Evolutionary conservation across 2,113 vertebrate genomes (phyloP), one percentile per base, ranked within the genome.

Genomic region (Tautogolabrus adspersus): DNA sequence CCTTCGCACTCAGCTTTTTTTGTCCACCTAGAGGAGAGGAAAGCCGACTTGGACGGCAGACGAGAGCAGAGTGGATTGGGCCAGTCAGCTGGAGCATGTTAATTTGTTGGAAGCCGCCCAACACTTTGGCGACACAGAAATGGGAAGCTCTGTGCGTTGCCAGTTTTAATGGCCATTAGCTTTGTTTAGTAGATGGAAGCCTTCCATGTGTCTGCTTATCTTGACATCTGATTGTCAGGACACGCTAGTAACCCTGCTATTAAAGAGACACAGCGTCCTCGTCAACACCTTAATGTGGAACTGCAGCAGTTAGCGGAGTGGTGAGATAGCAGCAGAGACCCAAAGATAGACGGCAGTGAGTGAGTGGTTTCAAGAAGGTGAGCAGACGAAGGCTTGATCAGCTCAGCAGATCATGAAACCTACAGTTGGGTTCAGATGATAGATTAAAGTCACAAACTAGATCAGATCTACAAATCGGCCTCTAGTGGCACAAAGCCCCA

Each of bases 61-160:
- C 57, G 38, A 72, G 60, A 70, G 81, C 54, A 58, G 74, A 82
- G 77, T 75, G 81, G 77, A 81, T 77, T 58, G 76, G 71, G 49
- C 66, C 66, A 75, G 84, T 83, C 80, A 77, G 74, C 81, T 81
- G 78, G 83, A 69, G 83, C 73, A 61, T 87, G 81, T 79, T 91
- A 77, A 86, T 85, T 75, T 88, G 83, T 70, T 92, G 88, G 79
- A 89, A 63, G 60, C 60, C 58, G 52, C 61, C 90, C 85, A 89
- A 78, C 47, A 56, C 76, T 74, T 74, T 64, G 66, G 84, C 54
- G 64, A 84, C 89, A 87, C 75, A 81, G 78, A 85, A 78, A 82
- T 67, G 68, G 81, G 74, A 81, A 75, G 81, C 75, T 71, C 66
- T 61, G 26, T n/a, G 51, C 58, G 11, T 78, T 86, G 81, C 82